These are phyloP conservation scores for Oriolus oriolus DNA, from an alignment of 2,113 vertebrate genomes.

Conservation along the genomic window DNA sequence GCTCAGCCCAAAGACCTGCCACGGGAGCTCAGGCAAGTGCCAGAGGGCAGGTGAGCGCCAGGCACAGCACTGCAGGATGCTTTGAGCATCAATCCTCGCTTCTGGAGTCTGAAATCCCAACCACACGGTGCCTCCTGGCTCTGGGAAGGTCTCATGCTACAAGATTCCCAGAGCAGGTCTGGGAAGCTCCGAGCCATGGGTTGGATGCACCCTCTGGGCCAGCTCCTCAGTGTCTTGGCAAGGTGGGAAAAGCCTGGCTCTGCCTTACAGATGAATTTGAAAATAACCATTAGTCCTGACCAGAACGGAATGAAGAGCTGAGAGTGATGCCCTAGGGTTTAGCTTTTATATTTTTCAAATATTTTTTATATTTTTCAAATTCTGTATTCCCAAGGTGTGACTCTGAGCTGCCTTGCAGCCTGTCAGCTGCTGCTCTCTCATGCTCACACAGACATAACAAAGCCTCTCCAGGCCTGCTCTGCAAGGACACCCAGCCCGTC, in stretches of 20 bases:
- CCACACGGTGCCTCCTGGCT: background rate
- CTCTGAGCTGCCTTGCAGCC: too few species aligned
- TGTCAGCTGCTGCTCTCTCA: too few species aligned
- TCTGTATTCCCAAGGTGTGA: too few species aligned
- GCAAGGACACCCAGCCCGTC: too few species aligned
- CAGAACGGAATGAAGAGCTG: fast-evolving
- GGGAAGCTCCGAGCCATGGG: background rate
- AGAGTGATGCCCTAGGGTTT: too few species aligned
- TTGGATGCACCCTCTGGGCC: background rate
- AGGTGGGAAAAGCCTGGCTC: background rate
- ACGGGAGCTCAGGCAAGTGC: background rate
- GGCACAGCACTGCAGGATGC: fast-evolving
- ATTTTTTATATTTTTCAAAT: too few species aligned
- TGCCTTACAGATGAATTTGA: background rate
- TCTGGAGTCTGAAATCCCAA: background rate
- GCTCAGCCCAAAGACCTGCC: background rate
- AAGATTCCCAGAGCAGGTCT: background rate
- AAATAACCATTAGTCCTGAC: background rate
- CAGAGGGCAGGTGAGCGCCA: background rate
- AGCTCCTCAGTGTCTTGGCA: background rate
- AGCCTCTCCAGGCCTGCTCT: too few species aligned
- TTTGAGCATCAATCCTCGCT: background rate
- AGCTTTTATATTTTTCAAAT: too few species aligned
- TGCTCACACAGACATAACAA: too few species aligned
- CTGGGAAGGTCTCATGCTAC: background rate